phyloP scores from a whole-genome alignment of 2,113 vertebrate genomes.

The Engystomops pustulosus region DNA sequence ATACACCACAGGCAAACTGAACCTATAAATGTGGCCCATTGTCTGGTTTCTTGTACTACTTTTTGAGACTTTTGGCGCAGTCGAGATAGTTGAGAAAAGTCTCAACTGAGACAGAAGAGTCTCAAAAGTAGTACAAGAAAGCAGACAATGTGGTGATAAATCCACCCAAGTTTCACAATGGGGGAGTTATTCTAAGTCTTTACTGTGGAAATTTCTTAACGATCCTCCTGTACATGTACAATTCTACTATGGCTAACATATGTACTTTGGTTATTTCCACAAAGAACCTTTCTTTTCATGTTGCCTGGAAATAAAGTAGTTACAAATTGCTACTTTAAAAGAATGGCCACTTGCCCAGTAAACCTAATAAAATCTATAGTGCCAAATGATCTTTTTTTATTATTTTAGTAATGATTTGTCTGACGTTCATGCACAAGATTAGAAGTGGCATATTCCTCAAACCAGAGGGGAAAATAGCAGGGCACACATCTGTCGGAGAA shows the following conservation, averaged over 20 bases:
- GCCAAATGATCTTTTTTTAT: slow-evolving; percentile 35
- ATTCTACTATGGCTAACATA: neutral
- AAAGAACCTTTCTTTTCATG: neutral
- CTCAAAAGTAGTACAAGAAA: too few relatives aligned
- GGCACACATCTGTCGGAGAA: slow-evolving; percentile 47
- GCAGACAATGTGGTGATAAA: too few relatives aligned
- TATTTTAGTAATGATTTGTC: slow-evolving; percentile 39
- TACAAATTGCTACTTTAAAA: neutral
- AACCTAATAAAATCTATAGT: neutral
- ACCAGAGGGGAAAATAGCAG: slow-evolving; percentile 43
- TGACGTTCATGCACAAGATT: slow-evolving; percentile 37
- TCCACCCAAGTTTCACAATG: too few relatives aligned
- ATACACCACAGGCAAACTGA: too few relatives aligned
- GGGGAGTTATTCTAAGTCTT: too few relatives aligned
- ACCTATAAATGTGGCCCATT: too few relatives aligned
- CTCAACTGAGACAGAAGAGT: too few relatives aligned
- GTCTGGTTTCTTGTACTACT: too few relatives aligned
- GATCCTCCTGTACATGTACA: neutral
- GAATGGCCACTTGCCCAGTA: slow-evolving; percentile 28
- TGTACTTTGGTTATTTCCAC: neutral
- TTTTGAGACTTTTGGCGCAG: too few relatives aligned
- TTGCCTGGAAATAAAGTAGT: slow-evolving; percentile 10
- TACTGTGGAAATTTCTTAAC: neutral
- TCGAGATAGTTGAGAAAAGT: too few relatives aligned
- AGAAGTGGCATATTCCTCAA: slow-evolving; percentile 45